Percentiles rank a stretch among this genome's conserved stretches.
Conservation (phyloP, 2,113 vertebrate genomes). For the Arizona elegans region DNA sequence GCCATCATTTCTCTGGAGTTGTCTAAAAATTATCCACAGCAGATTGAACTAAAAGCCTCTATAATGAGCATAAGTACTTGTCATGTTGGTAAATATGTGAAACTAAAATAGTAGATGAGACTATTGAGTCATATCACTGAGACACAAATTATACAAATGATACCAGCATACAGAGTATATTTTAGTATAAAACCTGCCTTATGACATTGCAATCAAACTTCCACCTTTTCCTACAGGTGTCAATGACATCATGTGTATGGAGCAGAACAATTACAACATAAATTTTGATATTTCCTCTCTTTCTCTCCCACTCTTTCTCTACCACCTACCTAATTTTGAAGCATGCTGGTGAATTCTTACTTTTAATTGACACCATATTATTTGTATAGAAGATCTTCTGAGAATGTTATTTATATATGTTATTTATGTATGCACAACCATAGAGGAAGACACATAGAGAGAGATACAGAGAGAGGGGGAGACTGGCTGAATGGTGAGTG, state of each 20-base stretch:
- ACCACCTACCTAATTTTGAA: background rate
- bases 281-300: background rate
- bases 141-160: background rate
- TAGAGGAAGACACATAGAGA: too few relatives aligned
- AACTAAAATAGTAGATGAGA: background rate
- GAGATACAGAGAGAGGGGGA: too few relatives aligned
- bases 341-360: background rate
- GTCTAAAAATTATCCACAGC: slow-evolving; percentile 4
- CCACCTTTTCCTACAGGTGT: background rate
- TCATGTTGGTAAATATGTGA: background rate
- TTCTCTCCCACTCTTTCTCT: background rate
- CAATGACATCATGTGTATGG: background rate
- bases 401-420: background rate
- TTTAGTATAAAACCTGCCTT: background rate
- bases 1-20: background rate
- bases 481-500: too few relatives aligned
- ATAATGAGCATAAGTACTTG: slow-evolving; percentile 8
- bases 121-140: background rate
- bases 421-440: too few relatives aligned
- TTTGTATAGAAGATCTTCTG: background rate
- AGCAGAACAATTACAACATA: background rate
- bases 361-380: background rate
- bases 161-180: background rate
- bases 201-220: background rate
- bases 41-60: slow-evolving; percentile 12